phyloP scores from a whole-genome alignment of 2,113 vertebrate genomes.

The Pelvicachromis taeniatus region DNA sequence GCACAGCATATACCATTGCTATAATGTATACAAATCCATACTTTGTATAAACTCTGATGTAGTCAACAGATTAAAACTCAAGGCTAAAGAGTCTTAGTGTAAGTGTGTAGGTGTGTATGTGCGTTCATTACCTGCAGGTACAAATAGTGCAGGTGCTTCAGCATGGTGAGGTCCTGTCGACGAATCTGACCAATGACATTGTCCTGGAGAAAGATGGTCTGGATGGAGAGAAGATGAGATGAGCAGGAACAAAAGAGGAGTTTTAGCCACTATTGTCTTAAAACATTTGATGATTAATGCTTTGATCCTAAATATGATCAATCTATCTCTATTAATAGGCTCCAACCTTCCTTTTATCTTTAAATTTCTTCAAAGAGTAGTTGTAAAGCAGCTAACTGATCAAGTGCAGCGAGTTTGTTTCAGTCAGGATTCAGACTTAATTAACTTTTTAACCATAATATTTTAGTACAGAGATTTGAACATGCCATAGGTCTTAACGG shows the following conservation, averaged over 20 bases:
- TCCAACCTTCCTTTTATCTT: background rate
- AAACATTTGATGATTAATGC: background rate
- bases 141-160: conserved; percentile 78
- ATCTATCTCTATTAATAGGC: background rate
- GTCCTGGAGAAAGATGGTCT: conserved; percentile 91
- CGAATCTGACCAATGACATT: conserved; percentile 82
- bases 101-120: background rate
- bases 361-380: background rate
- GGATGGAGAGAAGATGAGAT: background rate
- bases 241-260: background rate
- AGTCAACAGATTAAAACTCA: background rate
- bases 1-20: background rate
- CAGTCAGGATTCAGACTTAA: background rate
- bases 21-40: background rate
- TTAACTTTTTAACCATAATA: too few relatives aligned
- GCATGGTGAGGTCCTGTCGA: conserved; percentile 68
- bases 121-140: conserved; percentile 73
- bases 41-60: background rate
- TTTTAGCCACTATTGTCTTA: background rate
- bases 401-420: background rate
- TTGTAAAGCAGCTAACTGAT: background rate
- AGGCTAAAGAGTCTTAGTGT: background rate
- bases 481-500: too few relatives aligned
- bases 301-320: background rate
- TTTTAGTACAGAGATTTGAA: too few relatives aligned